phyloP scores from a whole-genome alignment of 2,888 invertebrate genomes.

The Acrobasis repandana region DNA sequence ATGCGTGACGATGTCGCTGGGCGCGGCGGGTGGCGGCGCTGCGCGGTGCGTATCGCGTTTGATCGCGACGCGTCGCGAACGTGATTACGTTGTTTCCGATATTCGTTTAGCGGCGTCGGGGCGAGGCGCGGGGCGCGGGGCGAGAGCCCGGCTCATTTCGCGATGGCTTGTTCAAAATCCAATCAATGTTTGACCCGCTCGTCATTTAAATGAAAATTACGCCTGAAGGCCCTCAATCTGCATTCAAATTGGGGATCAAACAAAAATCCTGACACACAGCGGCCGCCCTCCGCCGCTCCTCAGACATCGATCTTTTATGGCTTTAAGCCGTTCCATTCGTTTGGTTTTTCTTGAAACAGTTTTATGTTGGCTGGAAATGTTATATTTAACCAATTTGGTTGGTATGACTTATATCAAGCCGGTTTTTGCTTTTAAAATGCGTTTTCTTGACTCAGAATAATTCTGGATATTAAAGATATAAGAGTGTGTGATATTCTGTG shows the following conservation, averaged over 20 bases:
- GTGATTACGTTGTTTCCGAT: slow-evolving; percentile 8
- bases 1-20: background rate
- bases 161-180: slow-evolving; percentile 38
- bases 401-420: no score
- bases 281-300: slow-evolving; percentile 5
- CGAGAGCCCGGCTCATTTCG: slow-evolving; percentile 26
- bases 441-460: no score
- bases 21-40: slow-evolving; percentile 11
- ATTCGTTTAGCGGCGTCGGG: slow-evolving; percentile 2
- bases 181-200: slow-evolving; percentile 37
- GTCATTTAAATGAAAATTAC: slow-evolving; percentile 56
- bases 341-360: slow-evolving; percentile 35
- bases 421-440: no score
- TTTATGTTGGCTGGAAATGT: slow-evolving; percentile 24
- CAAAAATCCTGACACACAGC: slow-evolving; percentile 43
- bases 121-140: slow-evolving; percentile 1
- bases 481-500: no score
- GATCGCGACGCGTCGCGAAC: slow-evolving; percentile 5
- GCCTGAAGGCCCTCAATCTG: slow-evolving; percentile 46
- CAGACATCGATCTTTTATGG: slow-evolving; percentile 12
- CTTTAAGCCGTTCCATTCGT: background rate
- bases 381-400: background rate
- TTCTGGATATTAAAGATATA: no score
- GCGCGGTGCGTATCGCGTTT: slow-evolving; percentile 7
- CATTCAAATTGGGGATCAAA: slow-evolving; percentile 63